Base-by-base conservation (phyloP, 2,888 invertebrate genomes). In the Apodemia mormo region DNA sequence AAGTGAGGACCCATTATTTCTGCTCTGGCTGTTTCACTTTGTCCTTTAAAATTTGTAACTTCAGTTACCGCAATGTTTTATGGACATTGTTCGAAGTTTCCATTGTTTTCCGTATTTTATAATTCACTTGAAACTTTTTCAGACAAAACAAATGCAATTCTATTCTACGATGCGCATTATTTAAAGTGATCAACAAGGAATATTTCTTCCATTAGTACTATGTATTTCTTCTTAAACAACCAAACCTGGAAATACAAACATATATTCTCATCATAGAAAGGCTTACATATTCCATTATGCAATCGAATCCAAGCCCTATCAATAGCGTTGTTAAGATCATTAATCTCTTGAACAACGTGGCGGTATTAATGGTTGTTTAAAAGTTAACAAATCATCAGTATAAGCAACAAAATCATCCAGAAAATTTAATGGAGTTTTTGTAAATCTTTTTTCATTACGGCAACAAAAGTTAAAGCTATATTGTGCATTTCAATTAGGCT, bases 1-100 rank as follows among this genome's bases (percentile, higher is more conserved):
- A 70, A 73, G 71, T 68, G 69, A 70, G 66, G 56, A 65, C 66
- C 70, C 72, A 74, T 74, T 71, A 74, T 70, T 66, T 72, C 69
- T 54, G 69, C 69, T 69, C 56, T 65, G 65, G 69, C 52, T 65
- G 52, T 56, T 69, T 69, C 54, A 69, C 65, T 69, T 69, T 69
- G 69, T 65, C 69, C 69, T 64, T 37, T 64, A 64, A 64, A 64
- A 37, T 64, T 64, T 64, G 64, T 69, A 69, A 69, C 65, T 69
- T 56, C 65, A 30, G 40, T 29, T 54, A 69, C 69, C 40, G 40
- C 65, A 43, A 68, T 65, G 65, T 65, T 69, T 65, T 65, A 69
- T 66, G 69, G 65, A 69, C 54, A 54, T 69, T 65, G 65, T 64
- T 69, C 54, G 65, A 69, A 69, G 65, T 69, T 40, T 54, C 54